Evolutionary conservation across 2,888 invertebrate genomes (phyloP).

Genomic region (Dendrolimus houi): DNA sequence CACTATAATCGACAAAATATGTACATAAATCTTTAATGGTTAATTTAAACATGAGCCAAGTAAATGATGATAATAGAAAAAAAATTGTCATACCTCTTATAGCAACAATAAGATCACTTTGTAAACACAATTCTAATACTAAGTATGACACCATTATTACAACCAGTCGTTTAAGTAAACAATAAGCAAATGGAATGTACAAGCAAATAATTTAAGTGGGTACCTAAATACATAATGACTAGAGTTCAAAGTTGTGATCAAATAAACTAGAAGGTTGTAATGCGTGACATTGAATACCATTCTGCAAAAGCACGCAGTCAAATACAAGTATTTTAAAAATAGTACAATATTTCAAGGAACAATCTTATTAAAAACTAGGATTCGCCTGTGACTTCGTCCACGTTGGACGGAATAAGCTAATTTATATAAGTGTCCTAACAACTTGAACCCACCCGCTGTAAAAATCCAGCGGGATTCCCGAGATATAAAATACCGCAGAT

Average conservation of each 20-base stretch:
- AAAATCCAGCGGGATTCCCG: no score
- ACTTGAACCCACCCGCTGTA: no score
- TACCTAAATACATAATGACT: neutral
- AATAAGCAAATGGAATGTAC: neutral
- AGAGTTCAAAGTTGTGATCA: neutral
- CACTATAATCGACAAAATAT: no score
- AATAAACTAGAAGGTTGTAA: neutral
- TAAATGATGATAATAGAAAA: neutral
- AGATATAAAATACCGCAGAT: no score
- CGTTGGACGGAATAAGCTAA: no score
- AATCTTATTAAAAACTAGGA: no score
- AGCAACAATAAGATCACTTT: slow-evolving; percentile 1
- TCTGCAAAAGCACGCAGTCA: neutral
- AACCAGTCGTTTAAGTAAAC: neutral
- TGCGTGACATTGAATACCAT: slow-evolving; percentile 4
- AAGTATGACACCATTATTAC: neutral
- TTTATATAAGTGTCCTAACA: no score
- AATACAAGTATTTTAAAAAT: no score
- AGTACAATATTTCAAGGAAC: no score
- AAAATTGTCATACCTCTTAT: neutral
- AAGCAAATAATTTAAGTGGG: neutral
- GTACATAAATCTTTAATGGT: no score
- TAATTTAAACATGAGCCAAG: neutral
- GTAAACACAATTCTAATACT: neutral
- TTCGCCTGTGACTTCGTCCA: no score